Evolutionary conservation across 1,140 invertebrate species (phyloP).

Genomic region (Aphis craccivora): DNA sequence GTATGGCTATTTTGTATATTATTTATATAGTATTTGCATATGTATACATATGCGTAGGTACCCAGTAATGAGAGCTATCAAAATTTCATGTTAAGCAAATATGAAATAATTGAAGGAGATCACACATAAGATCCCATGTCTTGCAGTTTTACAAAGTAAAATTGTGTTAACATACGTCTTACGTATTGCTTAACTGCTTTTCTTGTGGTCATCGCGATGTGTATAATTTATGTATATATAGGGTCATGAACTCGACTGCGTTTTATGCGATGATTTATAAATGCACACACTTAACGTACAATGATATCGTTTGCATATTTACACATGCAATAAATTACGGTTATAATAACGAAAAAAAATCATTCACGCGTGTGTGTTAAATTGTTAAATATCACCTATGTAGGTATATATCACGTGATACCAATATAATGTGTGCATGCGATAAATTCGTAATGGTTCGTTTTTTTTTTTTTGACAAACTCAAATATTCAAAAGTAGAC

Average conservation of each 20-base stretch:
- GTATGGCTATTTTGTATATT: too few species aligned
- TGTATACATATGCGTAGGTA: too few species aligned
- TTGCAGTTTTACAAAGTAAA: neutral
- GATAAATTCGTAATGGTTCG: neutral
- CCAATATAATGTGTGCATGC: neutral
- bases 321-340: neutral
- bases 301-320: neutral
- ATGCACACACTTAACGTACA: neutral
- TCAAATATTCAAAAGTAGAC: neutral
- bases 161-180: neutral
- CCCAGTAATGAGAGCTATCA: too few species aligned
- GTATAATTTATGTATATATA: neutral
- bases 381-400: too few species aligned
- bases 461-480: neutral
- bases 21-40: too few species aligned
- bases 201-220: neutral
- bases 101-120: neutral
- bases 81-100: neutral
- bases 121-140: neutral
- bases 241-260: neutral
- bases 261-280: neutral
- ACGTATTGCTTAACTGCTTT: neutral
- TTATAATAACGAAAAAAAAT: neutral
- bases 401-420: neutral
- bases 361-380: neutral